These are phyloP conservation scores for Melanostoma scalare DNA, from an alignment of 2,888 invertebrate genomes.

Conservation along the genomic window DNA sequence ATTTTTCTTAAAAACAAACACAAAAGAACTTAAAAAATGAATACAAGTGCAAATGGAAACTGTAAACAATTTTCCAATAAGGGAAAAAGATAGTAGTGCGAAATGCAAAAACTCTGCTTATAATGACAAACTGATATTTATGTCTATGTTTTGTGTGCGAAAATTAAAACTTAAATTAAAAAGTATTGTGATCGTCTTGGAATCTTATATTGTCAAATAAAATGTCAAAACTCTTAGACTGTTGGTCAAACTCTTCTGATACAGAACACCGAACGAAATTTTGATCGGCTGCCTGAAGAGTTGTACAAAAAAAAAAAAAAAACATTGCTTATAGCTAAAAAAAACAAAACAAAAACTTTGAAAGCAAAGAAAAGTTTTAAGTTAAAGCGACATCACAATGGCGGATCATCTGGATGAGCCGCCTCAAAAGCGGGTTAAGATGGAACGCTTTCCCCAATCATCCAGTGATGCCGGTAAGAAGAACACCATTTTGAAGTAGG, in stretches of 20 bases:
- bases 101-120: constrained; percentile 58
- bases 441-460: constrained; percentile 80
- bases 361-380: constrained; percentile 11
- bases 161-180: constrained; percentile 46
- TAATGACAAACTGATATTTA: constrained; percentile 65
- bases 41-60: constrained; percentile 47
- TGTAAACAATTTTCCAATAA: constrained; percentile 65
- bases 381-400: constrained; percentile 84
- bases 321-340: constrained; percentile 17
- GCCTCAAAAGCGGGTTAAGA: constrained; percentile 97
- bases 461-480: constrained; percentile 77
- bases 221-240: constrained; percentile 51
- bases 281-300: constrained; percentile 6
- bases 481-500: too few species aligned
- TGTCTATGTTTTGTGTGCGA: constrained; percentile 70
- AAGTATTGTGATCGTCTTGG: constrained; percentile 56
- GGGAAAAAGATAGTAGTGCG: constrained; percentile 44
- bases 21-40: constrained; percentile 66
- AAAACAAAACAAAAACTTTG: neutral
- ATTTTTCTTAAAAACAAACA: constrained; percentile 65
- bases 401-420: constrained; percentile 98
- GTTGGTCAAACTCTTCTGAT: constrained; percentile 27
- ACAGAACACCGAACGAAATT: constrained; percentile 45
- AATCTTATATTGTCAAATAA: constrained; percentile 49
- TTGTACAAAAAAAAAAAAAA: constrained; percentile 18